A percentile compares a stretch with the other conserved stretches of the same genome.
Evolutionary conservation across 2,888 invertebrate genomes (phyloP).

Genomic region (Lycia hirtaria): DNA sequence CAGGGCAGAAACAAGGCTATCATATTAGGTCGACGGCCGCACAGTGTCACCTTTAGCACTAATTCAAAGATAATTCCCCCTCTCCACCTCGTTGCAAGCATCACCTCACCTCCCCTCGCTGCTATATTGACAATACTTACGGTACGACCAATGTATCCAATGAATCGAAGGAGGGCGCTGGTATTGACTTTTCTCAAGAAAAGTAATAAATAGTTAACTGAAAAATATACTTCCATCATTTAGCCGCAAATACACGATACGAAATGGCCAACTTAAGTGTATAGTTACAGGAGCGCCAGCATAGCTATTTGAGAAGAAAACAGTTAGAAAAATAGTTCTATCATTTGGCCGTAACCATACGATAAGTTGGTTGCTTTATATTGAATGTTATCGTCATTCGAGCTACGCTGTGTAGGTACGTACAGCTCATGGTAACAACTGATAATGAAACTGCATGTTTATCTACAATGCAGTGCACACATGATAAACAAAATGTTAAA

Average conservation of each 20-base stretch:
- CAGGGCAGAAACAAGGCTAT: slow-evolving; percentile 55
- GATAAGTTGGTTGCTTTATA: too few relatives aligned
- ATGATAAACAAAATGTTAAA: slow-evolving; percentile 6
- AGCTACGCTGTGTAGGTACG: too few relatives aligned
- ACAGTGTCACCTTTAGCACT: slow-evolving; percentile 77
- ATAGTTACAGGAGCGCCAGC: too few relatives aligned
- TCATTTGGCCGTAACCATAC: too few relatives aligned
- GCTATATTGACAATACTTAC: slow-evolving; percentile 7
- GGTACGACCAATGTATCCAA: background rate
- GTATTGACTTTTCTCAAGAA: background rate
- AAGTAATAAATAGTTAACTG: background rate
- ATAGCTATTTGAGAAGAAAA: too few relatives aligned
- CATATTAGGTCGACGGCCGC: slow-evolving; percentile 65
- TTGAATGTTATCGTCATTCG: too few relatives aligned
- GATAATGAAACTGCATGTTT: slow-evolving; percentile 25
- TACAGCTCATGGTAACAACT: slow-evolving; percentile 1
- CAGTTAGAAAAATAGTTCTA: too few relatives aligned
- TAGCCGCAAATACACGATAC: too few relatives aligned
- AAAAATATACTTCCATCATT: background rate
- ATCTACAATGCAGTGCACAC: slow-evolving; percentile 11
- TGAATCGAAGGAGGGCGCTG: background rate
- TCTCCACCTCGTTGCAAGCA: slow-evolving; percentile 39
- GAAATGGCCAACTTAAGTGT: too few relatives aligned
- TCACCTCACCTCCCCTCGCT: slow-evolving; percentile 10
- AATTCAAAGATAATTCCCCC: slow-evolving; percentile 60